Evolutionary conservation across 2,888 invertebrate species (phyloP), one percentile per base, ranked within the genome.

Genomic region (Reticulitermes lucifugus): DNA sequence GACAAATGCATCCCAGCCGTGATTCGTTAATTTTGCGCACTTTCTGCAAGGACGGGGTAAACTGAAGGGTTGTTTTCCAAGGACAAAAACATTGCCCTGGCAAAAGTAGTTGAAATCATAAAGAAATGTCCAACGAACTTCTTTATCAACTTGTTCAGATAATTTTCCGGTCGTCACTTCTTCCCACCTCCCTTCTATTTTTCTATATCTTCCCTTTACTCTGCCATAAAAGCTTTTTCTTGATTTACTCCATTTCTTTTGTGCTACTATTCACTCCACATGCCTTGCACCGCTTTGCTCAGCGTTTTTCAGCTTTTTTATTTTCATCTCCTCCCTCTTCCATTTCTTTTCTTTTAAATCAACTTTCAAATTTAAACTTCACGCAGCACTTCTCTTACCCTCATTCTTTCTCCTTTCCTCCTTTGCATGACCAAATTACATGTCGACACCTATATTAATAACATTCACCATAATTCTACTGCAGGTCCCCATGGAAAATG

Each of bases 381-480:
- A n/a, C 46, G 10, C 2, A 41, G 14, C 21, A 35, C 29, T 73
- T 21, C 35, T 73, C 25, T 75, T 21, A 35, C 43, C 75, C 75
- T 18, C 12, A 22, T 35, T 43, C 22, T 21, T 21, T 43, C 41
- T 70, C n/a, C 46, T 35, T 43, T 6, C 29, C 59, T 41, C 29
- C 35, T 46, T 65, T 81, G 81, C 81, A 81, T 81, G 70, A 41
- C 70, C 81, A 81, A 81, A 81, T 81, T 81, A 70, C 81, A 41
- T 41, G 82, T 59, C 51, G 81, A 83, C 84, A 77, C 84, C 77
- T 70, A 70, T 70, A 70, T 81, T 81, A 81, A 81, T 81, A 81
- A 65, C 65, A 70, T 46, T n/a, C 18, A 46, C 22, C 21, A 46
- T n/a, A 46, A 77, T n/a, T 77, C 46, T 51, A 14, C 73, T 73